Base-by-base conservation (phyloP, 1,140 invertebrate genomes). In the Papilio helenus region DNA sequence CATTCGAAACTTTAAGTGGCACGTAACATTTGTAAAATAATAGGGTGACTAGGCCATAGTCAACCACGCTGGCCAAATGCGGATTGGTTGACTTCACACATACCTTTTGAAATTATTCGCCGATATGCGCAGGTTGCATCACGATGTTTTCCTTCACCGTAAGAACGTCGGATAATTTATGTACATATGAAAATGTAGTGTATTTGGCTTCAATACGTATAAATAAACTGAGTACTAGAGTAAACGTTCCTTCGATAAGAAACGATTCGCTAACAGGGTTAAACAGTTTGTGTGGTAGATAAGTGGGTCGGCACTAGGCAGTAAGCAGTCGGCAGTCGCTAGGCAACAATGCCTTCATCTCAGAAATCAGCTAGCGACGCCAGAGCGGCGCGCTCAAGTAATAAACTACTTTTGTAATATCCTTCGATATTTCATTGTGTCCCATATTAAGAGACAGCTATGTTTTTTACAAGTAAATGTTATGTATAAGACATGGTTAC, bases 341-440 rank as follows among this genome's bases (percentile, higher is more conserved):
- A 82, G 79, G 61, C 82, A 68, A 61, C 58, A 23, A 80, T 81
- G 86, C 86, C 83, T 85, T 83, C 77, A 83, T 86, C 83, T 86
- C 80, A 83, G 76, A 83, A 85, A 89, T 85, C 83, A 83, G 81
- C 85, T 85, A 82, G 85, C 85, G 90, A 87, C 90, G 90, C 88
- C 90, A 85, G 82, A 84, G 84, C 86, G 89, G 83, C 88, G 89
- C 88, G 88, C 83, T 84, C 79, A 65, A 81, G 85, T 86, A 88
- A 90, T 90, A 90, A 91, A 90, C 87, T 88, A 87, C 87, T 86
- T 88, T 86, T 87, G 88, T 88, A 86, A 87, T 87, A 85, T 87
- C 84, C 78, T 84, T 84, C 83, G 88, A 84, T 88, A 85, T 90
- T 87, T 89, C 86, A 89, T 89, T 89, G 85, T 89, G 85, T 82